phyloP scores from a whole-genome alignment of 2,113 vertebrate species.

The Oreochromis spilurus region DNA sequence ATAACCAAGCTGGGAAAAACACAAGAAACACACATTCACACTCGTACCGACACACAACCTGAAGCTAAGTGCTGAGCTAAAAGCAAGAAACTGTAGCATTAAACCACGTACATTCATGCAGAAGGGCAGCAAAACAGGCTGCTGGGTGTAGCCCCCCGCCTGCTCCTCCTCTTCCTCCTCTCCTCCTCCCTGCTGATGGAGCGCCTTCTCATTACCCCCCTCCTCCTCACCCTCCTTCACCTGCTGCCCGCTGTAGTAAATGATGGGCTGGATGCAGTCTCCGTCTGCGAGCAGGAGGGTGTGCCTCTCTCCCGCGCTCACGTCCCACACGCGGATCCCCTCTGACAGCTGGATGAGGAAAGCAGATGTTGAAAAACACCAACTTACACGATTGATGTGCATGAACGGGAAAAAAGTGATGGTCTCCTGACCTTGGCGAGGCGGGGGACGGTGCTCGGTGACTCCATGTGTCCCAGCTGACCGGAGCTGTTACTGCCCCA shows the following conservation, averaged over 20 bases:
- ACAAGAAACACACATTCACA: background rate
- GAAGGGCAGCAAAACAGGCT: constrained; percentile 79
- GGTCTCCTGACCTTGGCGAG: constrained; percentile 80
- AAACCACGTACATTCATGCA: constrained; percentile 83
- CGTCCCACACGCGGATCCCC: constrained; percentile 83
- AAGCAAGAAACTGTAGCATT: background rate
- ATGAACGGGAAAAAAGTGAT: fast-evolving
- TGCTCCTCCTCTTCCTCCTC: constrained; percentile 34
- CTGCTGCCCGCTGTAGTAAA: constrained; percentile 90
- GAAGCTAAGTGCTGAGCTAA: background rate
- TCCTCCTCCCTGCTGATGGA: constrained; percentile 57
- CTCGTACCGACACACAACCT: background rate
- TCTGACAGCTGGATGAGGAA: constrained; percentile 75
- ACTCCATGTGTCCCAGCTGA: constrained; percentile 87
- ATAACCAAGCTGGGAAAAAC: constrained; percentile 81
- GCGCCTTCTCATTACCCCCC: background rate
- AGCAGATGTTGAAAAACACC: background rate
- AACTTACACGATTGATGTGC: fast-evolving
- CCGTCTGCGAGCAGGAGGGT: constrained; percentile 87
- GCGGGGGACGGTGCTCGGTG: constrained; percentile 86
- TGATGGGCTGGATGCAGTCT: constrained; percentile 87
- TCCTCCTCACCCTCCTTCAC: constrained; percentile 39
- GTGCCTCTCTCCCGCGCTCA: constrained; percentile 84
- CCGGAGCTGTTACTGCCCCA: constrained; percentile 91
- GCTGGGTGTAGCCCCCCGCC: constrained; percentile 68